phyloP scores from a whole-genome alignment of 2,797 vertebrate species.

The Pelochelys cantorii region DNA sequence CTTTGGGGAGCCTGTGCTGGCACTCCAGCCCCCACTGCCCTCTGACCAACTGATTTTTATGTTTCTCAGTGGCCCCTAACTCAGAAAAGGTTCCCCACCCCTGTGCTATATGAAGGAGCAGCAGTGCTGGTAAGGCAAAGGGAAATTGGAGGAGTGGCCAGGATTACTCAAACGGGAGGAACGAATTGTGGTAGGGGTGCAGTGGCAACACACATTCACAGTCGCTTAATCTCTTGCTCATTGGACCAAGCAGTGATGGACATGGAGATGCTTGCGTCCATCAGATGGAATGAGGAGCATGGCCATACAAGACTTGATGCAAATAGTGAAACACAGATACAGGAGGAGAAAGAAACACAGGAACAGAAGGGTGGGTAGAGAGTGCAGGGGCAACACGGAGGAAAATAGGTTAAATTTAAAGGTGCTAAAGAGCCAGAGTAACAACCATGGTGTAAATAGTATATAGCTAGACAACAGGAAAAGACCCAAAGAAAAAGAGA shows the following conservation, averaged over 20 bases:
- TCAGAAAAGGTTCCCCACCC: too few relatives aligned
- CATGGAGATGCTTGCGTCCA: background rate
- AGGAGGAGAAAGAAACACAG: background rate
- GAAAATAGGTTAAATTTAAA: background rate
- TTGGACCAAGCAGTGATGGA: background rate
- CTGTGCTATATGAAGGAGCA: background rate
- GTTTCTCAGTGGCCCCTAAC: too few relatives aligned
- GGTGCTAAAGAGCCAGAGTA: background rate
- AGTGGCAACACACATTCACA: background rate
- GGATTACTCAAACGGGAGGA: background rate
- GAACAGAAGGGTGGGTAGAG: background rate
- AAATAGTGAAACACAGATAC: background rate
- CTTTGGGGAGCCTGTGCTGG: too few relatives aligned
- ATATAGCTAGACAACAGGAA: background rate
- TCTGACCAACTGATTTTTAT: too few relatives aligned
- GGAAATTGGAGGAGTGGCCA: background rate
- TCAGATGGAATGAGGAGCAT: background rate
- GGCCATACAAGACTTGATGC: background rate
- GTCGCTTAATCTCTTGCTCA: background rate
- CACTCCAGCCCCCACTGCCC: too few relatives aligned
- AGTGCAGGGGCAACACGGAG: background rate
- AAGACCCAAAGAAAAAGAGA: background rate
- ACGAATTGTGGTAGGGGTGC: background rate
- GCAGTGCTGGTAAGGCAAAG: background rate
- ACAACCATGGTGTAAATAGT: background rate